phyloP scores from a whole-genome alignment of 2,888 invertebrate species.

The Myopa tessellatipennis region DNA sequence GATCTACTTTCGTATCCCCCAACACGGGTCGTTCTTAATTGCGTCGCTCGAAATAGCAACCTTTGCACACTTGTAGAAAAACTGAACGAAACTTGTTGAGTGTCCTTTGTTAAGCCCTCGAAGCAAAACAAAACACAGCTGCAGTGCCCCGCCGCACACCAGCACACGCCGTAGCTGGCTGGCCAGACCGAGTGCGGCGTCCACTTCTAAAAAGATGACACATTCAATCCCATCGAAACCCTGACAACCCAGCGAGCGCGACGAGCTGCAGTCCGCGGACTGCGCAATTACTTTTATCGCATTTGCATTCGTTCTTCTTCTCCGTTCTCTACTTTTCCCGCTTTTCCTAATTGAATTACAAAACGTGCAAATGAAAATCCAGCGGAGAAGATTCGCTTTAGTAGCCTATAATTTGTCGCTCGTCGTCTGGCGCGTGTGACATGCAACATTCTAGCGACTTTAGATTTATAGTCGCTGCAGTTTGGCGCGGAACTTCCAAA shows the following conservation, averaged over 20 bases:
- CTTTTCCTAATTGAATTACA: slow-evolving; percentile 28
- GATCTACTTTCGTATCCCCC: background rate
- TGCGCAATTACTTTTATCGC: slow-evolving; percentile 67
- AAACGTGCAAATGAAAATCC: slow-evolving; percentile 5
- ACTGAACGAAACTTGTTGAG: slow-evolving; percentile 13
- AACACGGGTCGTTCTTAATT: background rate
- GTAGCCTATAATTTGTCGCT: slow-evolving; percentile 15
- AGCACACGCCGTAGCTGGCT: background rate
- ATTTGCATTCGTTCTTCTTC: slow-evolving; percentile 46
- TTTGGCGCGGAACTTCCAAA: slow-evolving; percentile 7
- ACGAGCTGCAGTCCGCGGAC: slow-evolving; percentile 44
- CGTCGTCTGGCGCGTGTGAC: slow-evolving; percentile 20
- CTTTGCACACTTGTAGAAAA: background rate
- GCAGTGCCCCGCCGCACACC: background rate
- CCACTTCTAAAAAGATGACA: slow-evolving; percentile 18
- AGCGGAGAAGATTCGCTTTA: background rate
- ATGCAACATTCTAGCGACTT: slow-evolving; percentile 23
- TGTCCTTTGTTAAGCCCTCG: slow-evolving; percentile 6
- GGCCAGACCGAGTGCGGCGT: background rate
- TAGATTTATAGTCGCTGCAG: slow-evolving; percentile 20
- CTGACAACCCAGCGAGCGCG: background rate
- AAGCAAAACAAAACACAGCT: background rate
- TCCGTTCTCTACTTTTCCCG: slow-evolving; percentile 1
- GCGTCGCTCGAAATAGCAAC: background rate
- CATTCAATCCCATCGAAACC: slow-evolving; percentile 25